Evolutionary conservation across 2,888 invertebrate species (phyloP).

Genomic region (Oligia fasciuncula): DNA sequence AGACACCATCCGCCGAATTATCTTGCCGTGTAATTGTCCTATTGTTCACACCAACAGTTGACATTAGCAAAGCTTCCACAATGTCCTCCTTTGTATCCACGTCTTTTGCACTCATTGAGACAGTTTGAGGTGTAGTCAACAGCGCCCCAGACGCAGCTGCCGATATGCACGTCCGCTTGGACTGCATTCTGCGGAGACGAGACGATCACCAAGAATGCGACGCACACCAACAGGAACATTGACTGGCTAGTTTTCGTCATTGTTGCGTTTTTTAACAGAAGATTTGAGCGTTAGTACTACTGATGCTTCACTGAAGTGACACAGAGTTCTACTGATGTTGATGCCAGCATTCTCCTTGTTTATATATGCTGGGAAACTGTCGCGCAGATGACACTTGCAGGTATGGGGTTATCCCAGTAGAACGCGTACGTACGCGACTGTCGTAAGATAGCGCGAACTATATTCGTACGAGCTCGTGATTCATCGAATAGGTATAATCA

Average conservation of each 20-base stretch:
- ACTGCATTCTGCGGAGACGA: slow-evolving; percentile 64
- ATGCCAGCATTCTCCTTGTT: not conserved
- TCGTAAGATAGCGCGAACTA: not conserved
- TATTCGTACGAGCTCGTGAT: not conserved
- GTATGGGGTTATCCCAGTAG: not conserved
- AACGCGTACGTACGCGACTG: not conserved
- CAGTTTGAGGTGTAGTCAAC: slow-evolving; percentile 70
- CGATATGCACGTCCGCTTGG: slow-evolving; percentile 64
- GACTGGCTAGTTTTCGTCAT: not conserved
- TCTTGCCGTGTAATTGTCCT: not conserved
- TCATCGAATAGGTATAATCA: not conserved
- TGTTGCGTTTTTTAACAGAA: too few relatives aligned
- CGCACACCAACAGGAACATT: slow-evolving; percentile 51
- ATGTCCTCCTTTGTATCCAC: slow-evolving; percentile 66
- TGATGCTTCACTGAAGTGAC: slow-evolving; percentile 23
- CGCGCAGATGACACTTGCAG: not conserved
- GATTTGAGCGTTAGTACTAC: not conserved
- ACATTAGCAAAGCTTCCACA: slow-evolving; percentile 64
- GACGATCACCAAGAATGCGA: slow-evolving; percentile 66
- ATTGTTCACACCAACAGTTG: slow-evolving; percentile 51
- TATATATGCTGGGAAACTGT: slow-evolving; percentile 22
- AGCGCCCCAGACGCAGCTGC: slow-evolving; percentile 71
- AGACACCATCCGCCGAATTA: not conserved
- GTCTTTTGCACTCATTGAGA: slow-evolving; percentile 65
- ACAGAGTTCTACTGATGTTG: slow-evolving; percentile 21